These are phyloP conservation scores for Zaprionus vittiger DNA, from an alignment of 1,140 invertebrate genomes.

Conservation along the genomic window DNA sequence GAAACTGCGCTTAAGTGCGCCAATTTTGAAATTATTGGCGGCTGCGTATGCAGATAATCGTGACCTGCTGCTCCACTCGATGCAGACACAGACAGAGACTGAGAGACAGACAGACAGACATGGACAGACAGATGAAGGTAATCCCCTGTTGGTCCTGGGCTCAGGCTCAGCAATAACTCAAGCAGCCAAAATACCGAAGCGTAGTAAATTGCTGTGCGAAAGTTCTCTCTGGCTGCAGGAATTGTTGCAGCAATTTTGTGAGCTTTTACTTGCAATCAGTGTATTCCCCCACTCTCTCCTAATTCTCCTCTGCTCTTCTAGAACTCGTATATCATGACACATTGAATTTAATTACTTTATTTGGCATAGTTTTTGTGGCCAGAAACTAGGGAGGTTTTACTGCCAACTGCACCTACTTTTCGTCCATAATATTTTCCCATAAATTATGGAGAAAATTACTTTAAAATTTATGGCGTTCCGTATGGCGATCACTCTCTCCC, in stretches of 20 bases:
- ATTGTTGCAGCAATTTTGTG: background rate
- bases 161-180: constrained; percentile 62
- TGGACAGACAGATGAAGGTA: constrained; percentile 8
- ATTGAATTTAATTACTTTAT: constrained; percentile 68
- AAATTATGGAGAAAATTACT: constrained; percentile 81
- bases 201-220: constrained; percentile 52
- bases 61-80: constrained; percentile 61
- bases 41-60: constrained; percentile 82
- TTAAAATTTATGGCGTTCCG: constrained; percentile 74
- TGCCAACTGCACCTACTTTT: constrained; percentile 31
- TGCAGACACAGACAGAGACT: constrained; percentile 21
- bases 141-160: background rate
- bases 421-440: constrained; percentile 77
- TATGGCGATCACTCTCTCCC: constrained; percentile 1
- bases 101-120: constrained; percentile 20
- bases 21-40: constrained; percentile 80
- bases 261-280: constrained; percentile 21
- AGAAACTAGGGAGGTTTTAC: background rate
- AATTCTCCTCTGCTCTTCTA: background rate
- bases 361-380: constrained; percentile 48
- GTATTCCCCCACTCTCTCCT: background rate
- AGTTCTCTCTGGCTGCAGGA: constrained; percentile 29
- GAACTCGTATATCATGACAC: constrained; percentile 48
- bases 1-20: constrained; percentile 70
- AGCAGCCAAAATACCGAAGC: constrained; percentile 30